These are phyloP conservation scores for Xyrauchen texanus DNA, from an alignment of 2,113 vertebrate species.

Conservation along the genomic window DNA sequence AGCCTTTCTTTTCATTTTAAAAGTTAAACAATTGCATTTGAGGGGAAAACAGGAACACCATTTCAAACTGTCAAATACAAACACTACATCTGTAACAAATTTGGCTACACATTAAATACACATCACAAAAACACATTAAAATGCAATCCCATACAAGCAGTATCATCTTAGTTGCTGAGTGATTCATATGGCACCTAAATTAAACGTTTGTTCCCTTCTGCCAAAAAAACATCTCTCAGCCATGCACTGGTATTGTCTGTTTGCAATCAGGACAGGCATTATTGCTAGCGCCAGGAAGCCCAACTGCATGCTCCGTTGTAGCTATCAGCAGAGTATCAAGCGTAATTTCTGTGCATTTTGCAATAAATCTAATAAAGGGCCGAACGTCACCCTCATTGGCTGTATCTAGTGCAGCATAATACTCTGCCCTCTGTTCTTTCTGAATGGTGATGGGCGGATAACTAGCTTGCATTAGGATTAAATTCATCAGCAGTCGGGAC, in stretches of 20 bases:
- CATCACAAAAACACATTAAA: too few relatives aligned
- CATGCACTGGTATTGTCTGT: constrained; percentile 84
- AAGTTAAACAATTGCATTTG: too few relatives aligned
- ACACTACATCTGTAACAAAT: too few relatives aligned
- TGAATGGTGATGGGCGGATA: constrained; percentile 94
- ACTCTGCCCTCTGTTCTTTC: constrained; percentile 92
- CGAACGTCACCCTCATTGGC: constrained; percentile 94
- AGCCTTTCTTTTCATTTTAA: too few relatives aligned
- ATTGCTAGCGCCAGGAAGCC: constrained; percentile 81
- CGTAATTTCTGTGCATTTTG: constrained; percentile 91
- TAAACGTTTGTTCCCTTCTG: background rate
- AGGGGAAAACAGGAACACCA: too few relatives aligned
- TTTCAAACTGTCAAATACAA: too few relatives aligned
- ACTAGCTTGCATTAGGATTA: constrained; percentile 92
- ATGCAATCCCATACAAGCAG: too few relatives aligned
- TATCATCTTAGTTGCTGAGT: too few relatives aligned
- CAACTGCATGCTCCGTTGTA: constrained; percentile 87
- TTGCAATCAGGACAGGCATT: constrained; percentile 72
- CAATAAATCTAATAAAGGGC: constrained; percentile 96
- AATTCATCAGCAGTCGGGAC: constrained; percentile 92
- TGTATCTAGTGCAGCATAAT: constrained; percentile 85
- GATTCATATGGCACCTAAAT: background rate
- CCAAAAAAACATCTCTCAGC: constrained; percentile 53
- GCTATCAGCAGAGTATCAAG: constrained; percentile 93
- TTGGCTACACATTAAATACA: too few relatives aligned